phyloP scores from a whole-genome alignment of 92 coral and sea anemone genomes.

The Diadumene lineata region DNA sequence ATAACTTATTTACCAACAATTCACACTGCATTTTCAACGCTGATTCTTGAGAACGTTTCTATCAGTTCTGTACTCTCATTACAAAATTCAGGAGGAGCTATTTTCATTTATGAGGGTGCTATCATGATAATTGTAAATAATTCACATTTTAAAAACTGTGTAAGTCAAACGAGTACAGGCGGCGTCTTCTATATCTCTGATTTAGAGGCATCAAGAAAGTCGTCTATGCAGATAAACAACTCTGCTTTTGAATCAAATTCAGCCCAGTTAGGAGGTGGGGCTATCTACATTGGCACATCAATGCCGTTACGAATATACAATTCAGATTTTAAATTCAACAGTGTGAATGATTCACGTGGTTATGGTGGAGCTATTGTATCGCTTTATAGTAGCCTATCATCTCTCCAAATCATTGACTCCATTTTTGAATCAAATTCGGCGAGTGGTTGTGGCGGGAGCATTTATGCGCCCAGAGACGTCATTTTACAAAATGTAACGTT shows the following conservation, averaged over 20 bases:
- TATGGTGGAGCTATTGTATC: neutral
- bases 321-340: neutral
- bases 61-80: conserved; percentile 14
- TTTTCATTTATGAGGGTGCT: neutral
- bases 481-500: conserved; percentile 12
- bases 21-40: neutral
- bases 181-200: conserved; percentile 33
- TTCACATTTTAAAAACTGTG: conserved; percentile 7
- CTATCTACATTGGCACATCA: neutral
- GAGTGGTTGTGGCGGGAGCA: conserved; percentile 27
- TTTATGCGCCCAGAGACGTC: neutral
- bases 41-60: neutral
- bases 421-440: conserved; percentile 11
- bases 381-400: neutral
- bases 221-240: neutral
- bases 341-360: neutral
- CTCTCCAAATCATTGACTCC: neutral
- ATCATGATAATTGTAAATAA: neutral
- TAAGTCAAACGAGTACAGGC: neutral
- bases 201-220: neutral
- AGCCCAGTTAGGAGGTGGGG: neutral
- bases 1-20: neutral
- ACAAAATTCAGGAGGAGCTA: conserved; percentile 7
- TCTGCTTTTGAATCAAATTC: conserved; percentile 20
- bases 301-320: neutral